Evolutionary conservation across 23 tunicate species (phyloP).

Genomic region (Ciona savignyi): DNA sequence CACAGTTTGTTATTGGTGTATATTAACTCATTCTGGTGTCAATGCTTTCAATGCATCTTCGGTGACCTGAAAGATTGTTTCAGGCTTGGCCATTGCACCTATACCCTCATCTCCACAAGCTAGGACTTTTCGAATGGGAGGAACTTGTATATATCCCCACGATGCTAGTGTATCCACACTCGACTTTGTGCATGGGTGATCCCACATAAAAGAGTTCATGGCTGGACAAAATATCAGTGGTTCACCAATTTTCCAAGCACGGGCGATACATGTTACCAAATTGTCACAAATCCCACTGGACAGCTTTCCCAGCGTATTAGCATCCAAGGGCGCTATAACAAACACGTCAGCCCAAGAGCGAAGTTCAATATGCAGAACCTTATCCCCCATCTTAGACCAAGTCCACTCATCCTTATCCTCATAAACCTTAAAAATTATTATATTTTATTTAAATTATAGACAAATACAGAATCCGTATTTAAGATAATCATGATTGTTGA

Average conservation of each 20-base stretch:
- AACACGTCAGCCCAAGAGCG: conserved; percentile 90
- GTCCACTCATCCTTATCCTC: conserved; percentile 83
- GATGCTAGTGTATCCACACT: conserved; percentile 40
- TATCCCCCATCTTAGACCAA: conserved; percentile 82
- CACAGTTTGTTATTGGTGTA: no score
- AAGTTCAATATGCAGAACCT: conserved; percentile 81
- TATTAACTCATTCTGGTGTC: no score
- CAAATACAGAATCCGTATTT: no score
- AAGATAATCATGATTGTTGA: no score
- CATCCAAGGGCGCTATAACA: conserved; percentile 84
- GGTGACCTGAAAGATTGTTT: conserved; percentile 20
- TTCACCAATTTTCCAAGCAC: conserved; percentile 72
- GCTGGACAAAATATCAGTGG: conserved; percentile 87
- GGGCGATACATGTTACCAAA: conserved; percentile 64
- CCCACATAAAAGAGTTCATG: conserved; percentile 96
- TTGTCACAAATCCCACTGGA: conserved; percentile 93
- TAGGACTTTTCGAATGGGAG: conserved; percentile 62
- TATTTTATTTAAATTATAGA: background rate
- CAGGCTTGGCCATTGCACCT: conserved; percentile 71
- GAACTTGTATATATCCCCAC: conserved; percentile 66
- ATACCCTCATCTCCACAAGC: conserved; percentile 91
- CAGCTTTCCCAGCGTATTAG: conserved; percentile 86
- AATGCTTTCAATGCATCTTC: no score
- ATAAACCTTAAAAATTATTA: conserved; percentile 23
- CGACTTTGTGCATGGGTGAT: conserved; percentile 66